Evolutionary conservation across 2,113 vertebrate species (phyloP).

Genomic region (Thalassoma bifasciatum): DNA sequence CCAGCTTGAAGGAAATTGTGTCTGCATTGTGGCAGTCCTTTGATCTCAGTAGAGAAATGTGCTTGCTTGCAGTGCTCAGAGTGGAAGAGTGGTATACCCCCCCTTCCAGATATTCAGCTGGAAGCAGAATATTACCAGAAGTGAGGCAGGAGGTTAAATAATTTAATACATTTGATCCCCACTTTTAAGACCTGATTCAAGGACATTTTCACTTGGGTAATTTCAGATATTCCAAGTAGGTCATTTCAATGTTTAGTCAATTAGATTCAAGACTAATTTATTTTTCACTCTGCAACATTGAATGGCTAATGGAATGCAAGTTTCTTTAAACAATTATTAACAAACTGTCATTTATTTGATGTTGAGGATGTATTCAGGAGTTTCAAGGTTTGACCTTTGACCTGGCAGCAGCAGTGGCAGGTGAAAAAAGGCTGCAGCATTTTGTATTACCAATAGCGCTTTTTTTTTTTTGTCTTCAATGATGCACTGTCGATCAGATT

Average conservation of each 20-base stretch:
- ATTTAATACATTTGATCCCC: constrained; percentile 12
- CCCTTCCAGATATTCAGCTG: constrained; percentile 8
- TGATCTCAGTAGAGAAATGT: constrained; percentile 61
- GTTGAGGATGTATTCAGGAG: background rate
- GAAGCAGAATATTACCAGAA: constrained; percentile 17
- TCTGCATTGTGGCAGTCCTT: constrained; percentile 54
- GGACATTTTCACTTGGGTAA: background rate
- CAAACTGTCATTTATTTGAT: background rate
- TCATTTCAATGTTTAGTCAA: background rate
- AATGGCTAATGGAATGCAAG: background rate
- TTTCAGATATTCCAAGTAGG: background rate
- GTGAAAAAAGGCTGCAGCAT: background rate
- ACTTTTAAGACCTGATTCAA: background rate
- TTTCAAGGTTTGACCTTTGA: background rate
- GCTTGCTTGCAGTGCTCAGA: constrained; percentile 41
- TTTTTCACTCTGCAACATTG: background rate
- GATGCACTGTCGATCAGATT: background rate
- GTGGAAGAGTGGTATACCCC: too few species aligned
- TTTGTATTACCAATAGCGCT: too few species aligned
- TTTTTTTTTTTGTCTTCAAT: too few species aligned
- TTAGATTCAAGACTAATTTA: background rate
- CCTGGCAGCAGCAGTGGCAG: background rate
- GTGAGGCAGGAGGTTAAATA: constrained; percentile 1
- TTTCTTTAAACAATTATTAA: too few species aligned
- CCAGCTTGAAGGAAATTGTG: constrained; percentile 29